Percentiles rank a stretch among this genome's conserved stretches.
Evolutionary conservation across 1,140 invertebrate genomes (phyloP).

Genomic region (Battus philenor): DNA sequence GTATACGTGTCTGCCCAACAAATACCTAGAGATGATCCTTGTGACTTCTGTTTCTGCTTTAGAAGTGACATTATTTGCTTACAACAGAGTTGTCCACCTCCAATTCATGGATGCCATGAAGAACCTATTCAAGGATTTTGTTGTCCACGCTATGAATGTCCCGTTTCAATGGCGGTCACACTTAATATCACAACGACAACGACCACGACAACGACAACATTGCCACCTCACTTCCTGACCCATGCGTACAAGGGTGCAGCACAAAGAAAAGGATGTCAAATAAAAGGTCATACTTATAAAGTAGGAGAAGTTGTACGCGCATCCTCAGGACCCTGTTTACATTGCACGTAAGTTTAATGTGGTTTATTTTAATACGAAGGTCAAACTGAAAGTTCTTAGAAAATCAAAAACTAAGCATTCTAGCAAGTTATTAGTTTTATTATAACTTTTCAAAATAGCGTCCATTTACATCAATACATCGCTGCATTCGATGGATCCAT

Average conservation of each 20-base stretch:
- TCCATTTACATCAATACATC: too few species aligned
- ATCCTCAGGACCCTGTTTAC: slow-evolving; percentile 92
- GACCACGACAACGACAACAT: slow-evolving; percentile 89
- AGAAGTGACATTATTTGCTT: slow-evolving; percentile 96
- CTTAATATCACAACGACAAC: slow-evolving; percentile 89
- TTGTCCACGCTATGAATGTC: slow-evolving; percentile 95
- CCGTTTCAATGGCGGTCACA: slow-evolving; percentile 87
- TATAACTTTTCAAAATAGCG: too few species aligned
- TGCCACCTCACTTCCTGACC: slow-evolving; percentile 87
- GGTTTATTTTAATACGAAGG: too few species aligned
- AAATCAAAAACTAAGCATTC: too few species aligned
- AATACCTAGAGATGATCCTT: slow-evolving; percentile 94
- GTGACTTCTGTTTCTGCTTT: slow-evolving; percentile 98
- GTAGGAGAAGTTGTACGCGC: slow-evolving; percentile 89
- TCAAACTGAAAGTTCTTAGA: too few species aligned
- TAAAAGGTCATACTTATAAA: slow-evolving; percentile 87
- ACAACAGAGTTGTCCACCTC: slow-evolving; percentile 95
- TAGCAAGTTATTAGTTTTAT: too few species aligned
- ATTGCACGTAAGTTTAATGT: slow-evolving; percentile 94
- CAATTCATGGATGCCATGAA: slow-evolving; percentile 92
- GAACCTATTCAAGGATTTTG: slow-evolving; percentile 95
- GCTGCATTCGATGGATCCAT: too few species aligned
- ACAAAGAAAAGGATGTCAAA: slow-evolving; percentile 87
- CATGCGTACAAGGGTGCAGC: slow-evolving; percentile 86
- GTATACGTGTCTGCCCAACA: slow-evolving; percentile 96